Percentiles rank a stretch among this genome's conserved stretches.
Conservation (phyloP, 1,140 invertebrate species). For the Steinernema khuongi region DNA sequence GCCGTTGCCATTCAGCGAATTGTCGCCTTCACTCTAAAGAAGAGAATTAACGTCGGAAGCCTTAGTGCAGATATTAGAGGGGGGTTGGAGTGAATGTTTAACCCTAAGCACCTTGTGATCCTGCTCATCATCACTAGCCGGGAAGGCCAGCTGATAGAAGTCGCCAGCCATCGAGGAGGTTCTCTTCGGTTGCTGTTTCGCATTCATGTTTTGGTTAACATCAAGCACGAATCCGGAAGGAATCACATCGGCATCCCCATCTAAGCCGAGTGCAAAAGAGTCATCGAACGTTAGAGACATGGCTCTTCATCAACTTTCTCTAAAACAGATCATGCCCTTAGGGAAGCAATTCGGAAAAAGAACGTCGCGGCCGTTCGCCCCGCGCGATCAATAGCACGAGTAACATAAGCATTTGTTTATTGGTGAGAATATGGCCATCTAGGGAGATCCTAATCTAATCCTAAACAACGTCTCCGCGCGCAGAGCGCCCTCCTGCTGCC, state of each 20-base stretch:
- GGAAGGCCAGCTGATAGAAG: constrained; percentile 36
- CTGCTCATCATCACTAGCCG: constrained; percentile 20
- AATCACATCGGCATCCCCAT: not conserved
- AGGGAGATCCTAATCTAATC: constrained; percentile 11
- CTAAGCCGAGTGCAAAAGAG: not conserved
- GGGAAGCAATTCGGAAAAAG: not conserved
- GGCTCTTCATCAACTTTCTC: not conserved
- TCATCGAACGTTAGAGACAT: not conserved
- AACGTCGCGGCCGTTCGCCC: no score
- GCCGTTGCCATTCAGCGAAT: not conserved
- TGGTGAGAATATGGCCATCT: constrained; percentile 2
- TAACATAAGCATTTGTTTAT: not conserved
- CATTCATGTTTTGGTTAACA: constrained; percentile 1
- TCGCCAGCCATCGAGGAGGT: constrained; percentile 19
- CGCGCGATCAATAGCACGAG: not conserved
- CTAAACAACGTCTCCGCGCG: not conserved
- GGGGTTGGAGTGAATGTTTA: not conserved
- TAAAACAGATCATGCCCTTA: not conserved
- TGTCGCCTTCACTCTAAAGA: constrained; percentile 15
- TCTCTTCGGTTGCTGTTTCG: not conserved
- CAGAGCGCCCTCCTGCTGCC: not conserved
- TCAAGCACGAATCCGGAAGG: constrained; percentile 7
- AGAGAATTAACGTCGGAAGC: not conserved
- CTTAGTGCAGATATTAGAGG: not conserved
- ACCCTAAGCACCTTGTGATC: constrained; percentile 14